Evolutionary conservation across 2,113 vertebrate species (phyloP).

Genomic region (Myanophis thanlyinensis): DNA sequence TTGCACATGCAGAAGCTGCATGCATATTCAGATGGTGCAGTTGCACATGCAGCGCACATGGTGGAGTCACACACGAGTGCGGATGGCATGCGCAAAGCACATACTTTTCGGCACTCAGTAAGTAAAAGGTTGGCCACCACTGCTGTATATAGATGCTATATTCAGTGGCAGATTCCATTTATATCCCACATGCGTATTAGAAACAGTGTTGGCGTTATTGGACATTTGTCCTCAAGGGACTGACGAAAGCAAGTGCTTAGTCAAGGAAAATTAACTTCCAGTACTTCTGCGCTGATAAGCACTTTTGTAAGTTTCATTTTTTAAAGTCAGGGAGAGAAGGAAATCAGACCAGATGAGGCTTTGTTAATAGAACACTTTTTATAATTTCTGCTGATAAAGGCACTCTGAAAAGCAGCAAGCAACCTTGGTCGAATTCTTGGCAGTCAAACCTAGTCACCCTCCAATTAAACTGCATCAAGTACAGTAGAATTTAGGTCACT

Average conservation of each 20-base stretch:
- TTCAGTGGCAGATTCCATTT: neutral
- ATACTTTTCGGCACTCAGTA: too few relatives aligned
- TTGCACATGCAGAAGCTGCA: too few relatives aligned
- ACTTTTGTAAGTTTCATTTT: slow-evolving; percentile 6
- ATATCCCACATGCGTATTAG: neutral
- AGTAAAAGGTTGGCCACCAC: too few relatives aligned
- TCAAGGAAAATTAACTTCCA: neutral
- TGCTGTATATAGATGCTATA: neutral
- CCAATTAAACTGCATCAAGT: slow-evolving; percentile 66
- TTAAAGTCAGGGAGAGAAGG: neutral
- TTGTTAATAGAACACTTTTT: neutral
- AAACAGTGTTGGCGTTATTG: too few relatives aligned
- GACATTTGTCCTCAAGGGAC: neutral
- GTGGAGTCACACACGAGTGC: too few relatives aligned
- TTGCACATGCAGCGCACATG: too few relatives aligned
- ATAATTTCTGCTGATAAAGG: slow-evolving; percentile 58
- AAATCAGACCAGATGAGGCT: neutral
- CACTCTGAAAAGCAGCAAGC: slow-evolving; percentile 37
- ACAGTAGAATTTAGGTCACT: slow-evolving; percentile 64
- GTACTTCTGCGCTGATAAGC: slow-evolving; percentile 36
- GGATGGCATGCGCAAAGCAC: too few relatives aligned
- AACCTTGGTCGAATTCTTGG: slow-evolving; percentile 56
- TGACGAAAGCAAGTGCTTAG: neutral
- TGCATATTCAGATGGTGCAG: too few relatives aligned
- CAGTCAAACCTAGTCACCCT: slow-evolving; percentile 63